Evolutionary conservation across 2,113 vertebrate species (phyloP), one percentile per base, ranked within the genome.

Genomic region (Syrrhaptes paradoxus): DNA sequence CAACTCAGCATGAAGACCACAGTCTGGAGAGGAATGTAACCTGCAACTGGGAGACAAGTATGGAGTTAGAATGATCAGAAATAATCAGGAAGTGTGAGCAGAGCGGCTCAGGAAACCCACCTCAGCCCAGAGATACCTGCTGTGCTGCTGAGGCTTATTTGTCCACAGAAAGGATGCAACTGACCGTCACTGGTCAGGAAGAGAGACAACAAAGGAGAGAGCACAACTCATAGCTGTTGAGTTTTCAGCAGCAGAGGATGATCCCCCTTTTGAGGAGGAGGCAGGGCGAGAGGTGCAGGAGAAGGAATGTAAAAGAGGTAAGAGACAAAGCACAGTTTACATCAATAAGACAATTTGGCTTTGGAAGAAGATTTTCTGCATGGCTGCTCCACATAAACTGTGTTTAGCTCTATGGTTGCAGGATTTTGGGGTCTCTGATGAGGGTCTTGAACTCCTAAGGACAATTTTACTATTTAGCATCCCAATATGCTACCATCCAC

Each of bases 341-440:
- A 46, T 57, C 82, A 82, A 1, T 51, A 77, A 68, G 67, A 77
- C 38, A 76, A 81, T 81, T 61, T 71, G 52, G 43, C 75, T 65
- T 57, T 85, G 49, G 92, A 80, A 78, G 88, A 91, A 88, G 75
- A 65, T 84, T 92, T 95, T 92, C 38, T 96, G 63, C 67, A 28
- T 77, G 61, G 45, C 65, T 88, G 38, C 61, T 80, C 45, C 57
- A 32, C n/a, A 21, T 28, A 88, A 94, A 88, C 52, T 78, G 75
- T 86, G 59, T 68, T 95, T 68, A 93, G 70, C 28, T 90, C 48
- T 81, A 28, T 2, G 3, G 16, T 17, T 89, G 51, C 19, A 57
- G 59, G 68, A 72, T 89, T 94, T 54, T 76, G 59, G 21, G 17
- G 13, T 81, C 49, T 85, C 72, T 77, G 59, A 71, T 68, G 52